These are phyloP conservation scores for Saxicola maurus DNA, from an alignment of 2,797 vertebrate species.

Conservation along the genomic window DNA sequence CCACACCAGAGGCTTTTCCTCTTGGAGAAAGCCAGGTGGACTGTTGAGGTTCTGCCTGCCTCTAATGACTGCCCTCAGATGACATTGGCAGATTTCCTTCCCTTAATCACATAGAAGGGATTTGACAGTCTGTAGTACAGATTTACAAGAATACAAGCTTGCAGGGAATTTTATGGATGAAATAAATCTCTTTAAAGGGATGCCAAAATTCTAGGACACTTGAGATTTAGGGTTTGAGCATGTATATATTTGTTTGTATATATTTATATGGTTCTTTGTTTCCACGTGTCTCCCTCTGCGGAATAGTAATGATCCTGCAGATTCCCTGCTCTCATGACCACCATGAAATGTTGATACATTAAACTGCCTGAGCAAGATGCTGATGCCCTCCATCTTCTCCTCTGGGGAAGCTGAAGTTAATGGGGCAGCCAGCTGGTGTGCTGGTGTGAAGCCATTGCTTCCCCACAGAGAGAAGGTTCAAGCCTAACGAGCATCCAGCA, in stretches of 20 bases:
- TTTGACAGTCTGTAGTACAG: neutral
- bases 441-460: slow-evolving; percentile 56
- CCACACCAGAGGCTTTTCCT: neutral
- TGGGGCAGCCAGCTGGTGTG: slow-evolving; percentile 21
- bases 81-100: neutral
- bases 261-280: neutral
- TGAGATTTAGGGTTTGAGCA: slow-evolving; percentile 3
- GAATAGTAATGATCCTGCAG: slow-evolving; percentile 7
- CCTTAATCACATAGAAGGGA: neutral
- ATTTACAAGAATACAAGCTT: slow-evolving; percentile 11
- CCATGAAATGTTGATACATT: slow-evolving; percentile 25
- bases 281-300: neutral
- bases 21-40: neutral
- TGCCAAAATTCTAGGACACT: slow-evolving; percentile 1
- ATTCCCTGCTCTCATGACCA: neutral
- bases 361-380: neutral
- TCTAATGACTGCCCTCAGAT: neutral
- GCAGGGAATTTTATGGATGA: slow-evolving; percentile 20
- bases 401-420: slow-evolving; percentile 27
- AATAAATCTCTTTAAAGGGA: slow-evolving; percentile 31
- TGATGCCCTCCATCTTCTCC: slow-evolving; percentile 16
- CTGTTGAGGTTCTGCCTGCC: neutral
- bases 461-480: slow-evolving; percentile 5
- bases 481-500: neutral
- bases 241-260: slow-evolving; percentile 29